A percentile compares a stretch with the other conserved stretches of the same genome.
Conservation (phyloP, 2,888 invertebrate genomes). For the Dasypolia templi region DNA sequence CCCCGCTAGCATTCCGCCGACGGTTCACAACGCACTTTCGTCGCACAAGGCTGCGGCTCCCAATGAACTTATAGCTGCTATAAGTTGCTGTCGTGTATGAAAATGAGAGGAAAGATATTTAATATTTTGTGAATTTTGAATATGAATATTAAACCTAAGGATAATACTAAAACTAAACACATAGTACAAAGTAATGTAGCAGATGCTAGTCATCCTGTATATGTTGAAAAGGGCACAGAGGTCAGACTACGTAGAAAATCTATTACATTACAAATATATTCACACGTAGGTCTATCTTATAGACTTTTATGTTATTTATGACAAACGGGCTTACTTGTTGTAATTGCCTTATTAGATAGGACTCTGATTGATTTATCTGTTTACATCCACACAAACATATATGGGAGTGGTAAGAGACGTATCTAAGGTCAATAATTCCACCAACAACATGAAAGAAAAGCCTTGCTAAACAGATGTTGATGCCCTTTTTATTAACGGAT, state of each 20-base stretch:
- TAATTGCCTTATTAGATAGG: constrained; percentile 45
- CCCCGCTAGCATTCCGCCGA: constrained; percentile 81
- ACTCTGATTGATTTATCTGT: constrained; percentile 46
- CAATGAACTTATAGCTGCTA: constrained; percentile 57
- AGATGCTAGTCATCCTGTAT: constrained; percentile 11
- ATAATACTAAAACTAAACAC: neutral
- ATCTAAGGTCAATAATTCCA: constrained; percentile 4
- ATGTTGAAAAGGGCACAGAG: constrained; percentile 29
- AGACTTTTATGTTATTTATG: constrained; percentile 49
- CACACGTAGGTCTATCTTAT: constrained; percentile 29
- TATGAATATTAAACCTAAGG: neutral
- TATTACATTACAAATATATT: constrained; percentile 44
- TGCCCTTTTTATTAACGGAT: neutral
- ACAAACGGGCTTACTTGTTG: constrained; percentile 41
- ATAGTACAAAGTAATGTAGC: neutral
- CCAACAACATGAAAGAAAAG: neutral
- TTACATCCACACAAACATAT: constrained; percentile 5
- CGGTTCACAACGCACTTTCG: constrained; percentile 80
- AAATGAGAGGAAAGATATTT: constrained; percentile 55
- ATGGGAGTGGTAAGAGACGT: constrained; percentile 4
- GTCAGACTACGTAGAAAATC: constrained; percentile 29
- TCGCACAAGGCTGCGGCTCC: constrained; percentile 81
- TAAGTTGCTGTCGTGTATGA: constrained; percentile 47
- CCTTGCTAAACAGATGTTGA: neutral
- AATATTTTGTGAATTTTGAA: neutral